Conservation (phyloP, 2,113 vertebrate genomes). For the Pelecanus crispus region DNA sequence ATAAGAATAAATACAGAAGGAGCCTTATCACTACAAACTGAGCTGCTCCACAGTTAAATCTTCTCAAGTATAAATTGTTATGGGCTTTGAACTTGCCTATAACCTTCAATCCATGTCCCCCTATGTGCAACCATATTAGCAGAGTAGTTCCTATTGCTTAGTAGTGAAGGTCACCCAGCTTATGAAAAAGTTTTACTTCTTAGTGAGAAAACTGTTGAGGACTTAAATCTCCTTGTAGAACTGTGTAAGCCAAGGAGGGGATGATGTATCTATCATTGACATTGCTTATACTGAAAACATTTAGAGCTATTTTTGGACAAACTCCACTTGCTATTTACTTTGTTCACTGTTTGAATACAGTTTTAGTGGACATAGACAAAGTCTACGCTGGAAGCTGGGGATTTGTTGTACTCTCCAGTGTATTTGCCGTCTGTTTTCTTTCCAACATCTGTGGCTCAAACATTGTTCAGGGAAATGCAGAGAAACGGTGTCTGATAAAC, state of each 20-base stretch:
- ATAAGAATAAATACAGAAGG: neutral
- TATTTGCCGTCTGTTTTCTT: slow-evolving; percentile 29
- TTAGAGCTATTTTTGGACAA: neutral
- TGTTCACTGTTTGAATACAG: slow-evolving; percentile 1
- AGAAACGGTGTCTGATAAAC: slow-evolving; percentile 43
- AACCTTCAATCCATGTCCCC: neutral
- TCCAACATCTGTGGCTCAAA: slow-evolving; percentile 44
- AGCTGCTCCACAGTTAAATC: neutral
- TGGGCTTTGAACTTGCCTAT: neutral
- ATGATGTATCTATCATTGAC: neutral
- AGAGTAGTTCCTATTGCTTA: neutral
- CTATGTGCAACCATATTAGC: neutral
- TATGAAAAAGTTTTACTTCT: neutral
- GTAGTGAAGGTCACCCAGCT: neutral
- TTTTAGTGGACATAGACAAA: slow-evolving; percentile 22
- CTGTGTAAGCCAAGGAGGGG: neutral
- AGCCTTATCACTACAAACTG: neutral
- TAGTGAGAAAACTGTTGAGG: neutral
- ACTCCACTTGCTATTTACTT: neutral
- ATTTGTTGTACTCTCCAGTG: slow-evolving; percentile 25
- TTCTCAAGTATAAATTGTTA: neutral
- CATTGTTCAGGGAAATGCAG: neutral
- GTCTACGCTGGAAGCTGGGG: neutral
- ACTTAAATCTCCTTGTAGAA: neutral
- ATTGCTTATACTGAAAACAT: neutral